phyloP scores from a whole-genome alignment of 64 coral and sea anemone genomes.

The Pocillopora damicornis region DNA sequence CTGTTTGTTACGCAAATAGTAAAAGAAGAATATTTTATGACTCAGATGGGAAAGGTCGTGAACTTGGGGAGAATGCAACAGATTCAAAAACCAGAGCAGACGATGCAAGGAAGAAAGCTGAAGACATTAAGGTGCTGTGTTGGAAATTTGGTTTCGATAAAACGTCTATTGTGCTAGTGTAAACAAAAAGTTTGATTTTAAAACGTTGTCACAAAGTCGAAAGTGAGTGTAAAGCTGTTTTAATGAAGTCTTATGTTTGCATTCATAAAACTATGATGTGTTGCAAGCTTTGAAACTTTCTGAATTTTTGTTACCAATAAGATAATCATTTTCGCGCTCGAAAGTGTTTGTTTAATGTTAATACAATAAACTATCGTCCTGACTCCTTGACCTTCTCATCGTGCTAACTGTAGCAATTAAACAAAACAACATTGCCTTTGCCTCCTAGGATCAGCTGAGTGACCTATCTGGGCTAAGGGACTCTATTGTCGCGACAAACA shows the following conservation, averaged over 20 bases:
- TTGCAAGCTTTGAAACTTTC: no score
- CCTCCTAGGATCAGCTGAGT: slow-evolving; percentile 8
- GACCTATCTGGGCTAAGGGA: slow-evolving; percentile 23
- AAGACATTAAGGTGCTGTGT: slow-evolving; percentile 41
- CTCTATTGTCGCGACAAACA: slow-evolving; percentile 29
- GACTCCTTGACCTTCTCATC: no score
- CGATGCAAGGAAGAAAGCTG: slow-evolving; percentile 44
- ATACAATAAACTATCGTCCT: no score
- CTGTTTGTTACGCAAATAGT: neutral
- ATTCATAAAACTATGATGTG: no score
- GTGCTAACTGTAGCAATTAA: neutral
- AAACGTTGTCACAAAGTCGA: no score
- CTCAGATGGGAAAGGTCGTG: slow-evolving; percentile 27
- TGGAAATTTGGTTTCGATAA: neutral
- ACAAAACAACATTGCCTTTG: neutral
- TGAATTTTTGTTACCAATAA: no score
- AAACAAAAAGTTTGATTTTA: no score
- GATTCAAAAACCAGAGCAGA: slow-evolving; percentile 43
- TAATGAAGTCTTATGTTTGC: no score
- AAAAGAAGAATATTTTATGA: neutral
- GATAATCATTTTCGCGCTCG: no score
- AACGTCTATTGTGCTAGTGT: neutral
- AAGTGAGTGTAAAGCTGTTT: no score
- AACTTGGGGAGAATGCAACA: slow-evolving; percentile 48
- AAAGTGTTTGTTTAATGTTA: no score